Percentiles rank a stretch among this genome's conserved stretches.
Evolutionary conservation across 2,113 vertebrate species (phyloP).

Genomic region (Erinaceus europaeus): DNA sequence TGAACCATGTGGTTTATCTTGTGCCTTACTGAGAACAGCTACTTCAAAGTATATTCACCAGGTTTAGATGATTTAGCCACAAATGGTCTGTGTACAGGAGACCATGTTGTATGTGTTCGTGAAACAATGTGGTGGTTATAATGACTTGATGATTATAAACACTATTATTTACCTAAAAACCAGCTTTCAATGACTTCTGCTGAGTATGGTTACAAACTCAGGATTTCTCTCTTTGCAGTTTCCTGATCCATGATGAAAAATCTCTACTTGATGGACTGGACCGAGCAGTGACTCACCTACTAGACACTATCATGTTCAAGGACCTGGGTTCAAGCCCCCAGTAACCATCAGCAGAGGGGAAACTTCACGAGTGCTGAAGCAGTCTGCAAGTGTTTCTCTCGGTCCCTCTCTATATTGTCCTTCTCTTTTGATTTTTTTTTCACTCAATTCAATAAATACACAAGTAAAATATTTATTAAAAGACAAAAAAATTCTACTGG

Average conservation of each 20-base stretch:
- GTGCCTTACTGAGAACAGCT: background rate
- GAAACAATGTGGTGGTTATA: background rate
- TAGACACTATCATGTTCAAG: too few relatives aligned
- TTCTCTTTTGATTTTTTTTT: too few relatives aligned
- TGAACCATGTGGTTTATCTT: background rate
- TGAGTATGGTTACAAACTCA: background rate
- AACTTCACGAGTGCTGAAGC: too few relatives aligned
- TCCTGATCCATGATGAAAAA: background rate
- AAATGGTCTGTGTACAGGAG: background rate
- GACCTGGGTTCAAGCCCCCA: too few relatives aligned
- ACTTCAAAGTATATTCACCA: background rate
- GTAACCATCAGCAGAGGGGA: too few relatives aligned
- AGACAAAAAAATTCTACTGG: background rate
- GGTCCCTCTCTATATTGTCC: too few relatives aligned
- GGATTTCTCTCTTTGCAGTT: background rate
- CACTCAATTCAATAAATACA: too few relatives aligned
- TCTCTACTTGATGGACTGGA: background rate
- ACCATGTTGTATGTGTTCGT: background rate
- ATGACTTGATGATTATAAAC: background rate
- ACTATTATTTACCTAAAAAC: background rate
- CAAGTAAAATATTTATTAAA: too few relatives aligned
- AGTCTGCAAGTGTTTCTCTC: too few relatives aligned
- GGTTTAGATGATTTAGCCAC: background rate
- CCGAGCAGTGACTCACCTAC: too few relatives aligned
- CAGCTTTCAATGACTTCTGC: background rate